phyloP scores from a whole-genome alignment of 2,888 invertebrate genomes.

The Perithous albicinctus region DNA sequence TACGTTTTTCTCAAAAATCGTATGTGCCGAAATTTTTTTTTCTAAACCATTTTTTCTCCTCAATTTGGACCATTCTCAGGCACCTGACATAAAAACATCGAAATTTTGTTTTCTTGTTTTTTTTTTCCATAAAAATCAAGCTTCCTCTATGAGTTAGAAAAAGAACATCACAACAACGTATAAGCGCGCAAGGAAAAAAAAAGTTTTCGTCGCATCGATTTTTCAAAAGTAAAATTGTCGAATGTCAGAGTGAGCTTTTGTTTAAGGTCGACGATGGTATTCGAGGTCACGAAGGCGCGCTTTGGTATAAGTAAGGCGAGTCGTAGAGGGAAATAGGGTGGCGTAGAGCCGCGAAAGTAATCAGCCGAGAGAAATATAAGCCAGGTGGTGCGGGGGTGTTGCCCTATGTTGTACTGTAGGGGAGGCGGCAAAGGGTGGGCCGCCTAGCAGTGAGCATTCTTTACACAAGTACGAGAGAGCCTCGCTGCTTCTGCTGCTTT shows the following conservation, averaged over 20 bases:
- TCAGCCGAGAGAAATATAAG: constrained; percentile 64
- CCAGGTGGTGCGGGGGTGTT: constrained; percentile 50
- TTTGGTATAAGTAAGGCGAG: constrained; percentile 11
- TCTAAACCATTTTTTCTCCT: too few species aligned
- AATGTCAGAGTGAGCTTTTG: neutral
- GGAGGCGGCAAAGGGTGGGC: too few species aligned
- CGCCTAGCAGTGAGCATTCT: constrained; percentile 11
- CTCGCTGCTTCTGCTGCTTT: neutral
- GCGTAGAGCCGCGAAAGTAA: constrained; percentile 53
- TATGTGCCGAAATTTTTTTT: too few species aligned
- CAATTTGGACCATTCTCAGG: too few species aligned
- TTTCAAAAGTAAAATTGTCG: neutral
- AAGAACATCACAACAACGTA: too few species aligned
- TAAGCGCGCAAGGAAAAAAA: neutral
- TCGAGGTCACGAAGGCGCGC: constrained; percentile 54
- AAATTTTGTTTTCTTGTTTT: too few species aligned
- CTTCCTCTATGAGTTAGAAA: too few species aligned
- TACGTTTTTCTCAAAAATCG: too few species aligned
- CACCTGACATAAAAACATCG: too few species aligned
- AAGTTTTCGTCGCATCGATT: neutral
- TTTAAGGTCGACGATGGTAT: constrained; percentile 39
- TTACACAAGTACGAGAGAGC: constrained; percentile 17
- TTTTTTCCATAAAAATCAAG: too few species aligned
- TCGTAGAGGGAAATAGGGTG: constrained; percentile 11
- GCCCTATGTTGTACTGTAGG: too few species aligned